phyloP scores from a whole-genome alignment of 2,888 invertebrate species.

The Pseudeuparius sepicola region DNA sequence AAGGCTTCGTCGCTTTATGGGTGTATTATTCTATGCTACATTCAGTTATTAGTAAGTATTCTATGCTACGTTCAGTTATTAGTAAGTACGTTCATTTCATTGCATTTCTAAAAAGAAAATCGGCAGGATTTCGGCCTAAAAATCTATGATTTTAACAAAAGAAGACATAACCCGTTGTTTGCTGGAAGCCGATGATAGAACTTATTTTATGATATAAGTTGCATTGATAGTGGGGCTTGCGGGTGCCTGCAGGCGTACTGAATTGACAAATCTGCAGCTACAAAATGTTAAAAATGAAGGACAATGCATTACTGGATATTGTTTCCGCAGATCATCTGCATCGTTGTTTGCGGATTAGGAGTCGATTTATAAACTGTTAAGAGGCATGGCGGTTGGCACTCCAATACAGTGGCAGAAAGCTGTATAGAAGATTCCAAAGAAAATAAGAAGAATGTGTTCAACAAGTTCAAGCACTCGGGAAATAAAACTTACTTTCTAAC shows the following conservation, averaged over 20 bases:
- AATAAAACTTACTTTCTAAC: no score
- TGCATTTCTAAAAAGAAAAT: neutral
- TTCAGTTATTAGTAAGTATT: no score
- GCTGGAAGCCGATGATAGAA: slow-evolving; percentile 2
- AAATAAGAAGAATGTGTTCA: slow-evolving; percentile 4
- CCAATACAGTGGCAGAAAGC: slow-evolving; percentile 5
- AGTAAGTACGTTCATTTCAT: no score
- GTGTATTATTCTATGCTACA: no score
- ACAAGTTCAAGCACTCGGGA: slow-evolving; percentile 11
- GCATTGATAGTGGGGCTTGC: slow-evolving; percentile 8
- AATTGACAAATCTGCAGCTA: slow-evolving; percentile 7
- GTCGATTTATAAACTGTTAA: slow-evolving; percentile 9
- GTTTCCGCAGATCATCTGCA: slow-evolving; percentile 6
- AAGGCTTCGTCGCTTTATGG: no score
- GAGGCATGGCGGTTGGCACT: slow-evolving; percentile 10
- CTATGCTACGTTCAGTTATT: no score
- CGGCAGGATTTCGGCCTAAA: slow-evolving; percentile 4
- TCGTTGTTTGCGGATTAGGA: slow-evolving; percentile 10
- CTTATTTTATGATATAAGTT: slow-evolving; percentile 9
- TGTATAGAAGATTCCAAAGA: slow-evolving; percentile 6
- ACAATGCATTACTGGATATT: slow-evolving; percentile 4
- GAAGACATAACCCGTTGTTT: slow-evolving; percentile 2
- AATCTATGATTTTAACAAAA: neutral
- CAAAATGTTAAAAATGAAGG: slow-evolving; percentile 9
- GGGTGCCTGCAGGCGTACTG: slow-evolving; percentile 5